Conservation (phyloP, 2,888 invertebrate species). For the Chymomyza procnemis region DNA sequence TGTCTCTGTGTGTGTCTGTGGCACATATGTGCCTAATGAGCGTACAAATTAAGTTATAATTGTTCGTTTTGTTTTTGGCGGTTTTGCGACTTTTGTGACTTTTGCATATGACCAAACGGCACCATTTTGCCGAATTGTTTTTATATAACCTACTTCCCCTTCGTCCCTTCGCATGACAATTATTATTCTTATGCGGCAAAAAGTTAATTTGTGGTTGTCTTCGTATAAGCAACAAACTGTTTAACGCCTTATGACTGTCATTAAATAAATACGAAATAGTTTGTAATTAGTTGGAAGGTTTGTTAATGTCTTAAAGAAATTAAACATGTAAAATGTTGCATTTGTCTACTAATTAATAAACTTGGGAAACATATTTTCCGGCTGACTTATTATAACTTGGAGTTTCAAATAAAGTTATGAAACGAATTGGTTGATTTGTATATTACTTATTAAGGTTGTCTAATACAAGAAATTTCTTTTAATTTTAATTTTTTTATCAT, state of each 20-base stretch:
- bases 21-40: constrained; percentile 75
- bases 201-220: constrained; percentile 46
- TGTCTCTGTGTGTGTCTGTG: constrained; percentile 4
- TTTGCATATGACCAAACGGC: constrained; percentile 47
- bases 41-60: constrained; percentile 69
- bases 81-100: constrained; percentile 40
- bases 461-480: too few species aligned
- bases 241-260: background rate
- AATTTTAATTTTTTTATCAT: too few species aligned
- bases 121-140: constrained; percentile 37
- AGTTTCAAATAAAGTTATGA: too few species aligned
- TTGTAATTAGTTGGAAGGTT: background rate
- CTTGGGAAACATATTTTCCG: background rate
- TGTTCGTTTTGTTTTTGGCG: constrained; percentile 56
- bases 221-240: background rate
- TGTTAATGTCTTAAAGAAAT: background rate
- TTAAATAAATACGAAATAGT: background rate
- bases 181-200: constrained; percentile 25
- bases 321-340: background rate
- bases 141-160: background rate
- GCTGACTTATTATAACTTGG: too few species aligned
- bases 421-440: too few species aligned
- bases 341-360: background rate
- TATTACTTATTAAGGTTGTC: too few species aligned
- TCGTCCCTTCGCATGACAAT: constrained; percentile 11